phyloP scores from a whole-genome alignment of 2,888 invertebrate species.

The Elysia crispata region DNA sequence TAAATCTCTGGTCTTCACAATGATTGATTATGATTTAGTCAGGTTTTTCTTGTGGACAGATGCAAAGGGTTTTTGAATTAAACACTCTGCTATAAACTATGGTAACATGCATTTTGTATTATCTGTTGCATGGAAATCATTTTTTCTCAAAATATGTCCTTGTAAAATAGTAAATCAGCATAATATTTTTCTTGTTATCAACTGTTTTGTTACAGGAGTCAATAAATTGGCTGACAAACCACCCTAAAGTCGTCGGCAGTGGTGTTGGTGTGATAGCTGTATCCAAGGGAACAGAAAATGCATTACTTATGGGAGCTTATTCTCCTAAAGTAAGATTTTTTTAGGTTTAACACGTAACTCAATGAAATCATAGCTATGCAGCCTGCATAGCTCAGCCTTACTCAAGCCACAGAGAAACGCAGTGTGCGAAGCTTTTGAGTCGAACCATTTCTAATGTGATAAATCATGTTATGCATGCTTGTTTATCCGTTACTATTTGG shows the following conservation, averaged over 20 bases:
- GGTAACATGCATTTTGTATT: neutral
- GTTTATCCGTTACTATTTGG: too few species aligned
- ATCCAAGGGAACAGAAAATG: neutral
- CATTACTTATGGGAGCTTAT: neutral
- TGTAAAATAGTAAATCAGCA: neutral
- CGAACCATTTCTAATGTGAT: too few species aligned
- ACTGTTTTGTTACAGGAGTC: conserved; percentile 23
- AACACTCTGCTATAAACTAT: neutral
- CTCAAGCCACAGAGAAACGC: too few species aligned
- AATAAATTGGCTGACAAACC: neutral
- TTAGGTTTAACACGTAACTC: too few species aligned
- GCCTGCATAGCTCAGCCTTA: too few species aligned
- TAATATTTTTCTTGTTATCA: too few species aligned
- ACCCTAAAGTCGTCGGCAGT: neutral
- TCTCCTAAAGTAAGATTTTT: neutral
- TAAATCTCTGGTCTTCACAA: too few species aligned
- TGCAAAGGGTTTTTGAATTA: neutral
- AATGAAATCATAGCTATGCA: too few species aligned
- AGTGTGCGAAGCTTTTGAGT: too few species aligned
- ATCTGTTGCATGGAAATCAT: neutral
- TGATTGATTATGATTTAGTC: too few species aligned
- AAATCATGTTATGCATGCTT: too few species aligned
- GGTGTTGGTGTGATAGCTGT: conserved; percentile 7
- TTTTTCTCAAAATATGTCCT: neutral
- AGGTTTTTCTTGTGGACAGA: neutral